Percentiles rank a stretch among this genome's conserved stretches.
These are phyloP conservation scores for Gerris buenoi DNA, from an alignment of 1,140 invertebrate species.

Conservation along the genomic window DNA sequence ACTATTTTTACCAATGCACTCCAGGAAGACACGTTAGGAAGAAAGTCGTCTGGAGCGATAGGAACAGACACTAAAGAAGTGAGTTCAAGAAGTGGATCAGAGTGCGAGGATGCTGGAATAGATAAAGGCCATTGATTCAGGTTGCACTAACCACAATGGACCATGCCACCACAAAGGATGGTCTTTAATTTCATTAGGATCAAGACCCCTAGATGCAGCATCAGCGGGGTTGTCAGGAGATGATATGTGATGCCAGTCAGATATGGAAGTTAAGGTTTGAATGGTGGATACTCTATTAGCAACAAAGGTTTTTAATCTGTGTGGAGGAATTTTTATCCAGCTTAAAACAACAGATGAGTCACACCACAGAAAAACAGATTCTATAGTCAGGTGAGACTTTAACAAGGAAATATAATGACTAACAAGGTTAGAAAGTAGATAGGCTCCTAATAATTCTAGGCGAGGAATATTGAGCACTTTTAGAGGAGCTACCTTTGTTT, in stretches of 20 bases:
- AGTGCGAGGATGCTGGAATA: neutral
- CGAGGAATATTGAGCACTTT: constrained; percentile 27
- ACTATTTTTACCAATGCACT: neutral
- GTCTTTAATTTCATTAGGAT: constrained; percentile 18
- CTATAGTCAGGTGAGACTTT: neutral
- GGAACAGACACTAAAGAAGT: neutral
- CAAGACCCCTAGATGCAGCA: constrained; percentile 28
- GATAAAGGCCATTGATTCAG: neutral
- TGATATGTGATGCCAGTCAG: constrained; percentile 25
- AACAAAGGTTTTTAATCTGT: constrained; percentile 18
- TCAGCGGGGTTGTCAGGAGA: constrained; percentile 30
- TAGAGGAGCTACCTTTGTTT: constrained; percentile 29
- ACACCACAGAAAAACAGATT: constrained; percentile 19
- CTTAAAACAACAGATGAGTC: constrained; percentile 24
- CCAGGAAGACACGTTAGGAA: neutral
- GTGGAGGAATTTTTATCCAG: constrained; percentile 21
- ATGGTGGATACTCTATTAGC: constrained; percentile 26
- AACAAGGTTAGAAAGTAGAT: constrained; percentile 20
- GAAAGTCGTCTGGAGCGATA: neutral
- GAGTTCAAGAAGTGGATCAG: neutral
- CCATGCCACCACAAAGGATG: constrained; percentile 29
- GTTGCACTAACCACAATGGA: constrained; percentile 16
- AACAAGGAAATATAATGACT: neutral
- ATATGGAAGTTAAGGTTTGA: constrained; percentile 14
- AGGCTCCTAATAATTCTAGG: constrained; percentile 27